Base-by-base conservation (phyloP, 2,888 invertebrate genomes). In the Cylindroiulus punctatus region DNA sequence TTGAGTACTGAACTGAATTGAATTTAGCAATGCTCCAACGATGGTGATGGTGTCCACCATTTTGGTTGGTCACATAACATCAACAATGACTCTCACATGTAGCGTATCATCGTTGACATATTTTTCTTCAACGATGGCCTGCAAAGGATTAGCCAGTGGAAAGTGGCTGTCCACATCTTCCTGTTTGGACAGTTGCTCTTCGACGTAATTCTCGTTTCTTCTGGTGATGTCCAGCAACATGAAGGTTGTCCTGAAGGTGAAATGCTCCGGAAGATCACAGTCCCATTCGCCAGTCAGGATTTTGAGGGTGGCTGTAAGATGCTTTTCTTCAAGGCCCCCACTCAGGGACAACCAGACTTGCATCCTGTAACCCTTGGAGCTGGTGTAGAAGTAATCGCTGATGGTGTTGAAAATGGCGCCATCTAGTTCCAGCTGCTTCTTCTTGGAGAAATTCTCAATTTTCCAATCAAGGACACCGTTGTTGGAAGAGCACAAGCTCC, bases 361-460 rank as follows among this genome's bases (percentile, higher is more conserved):
- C 83, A 83, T 83, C 0, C 83, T n/a, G 83, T 83, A 83, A 19
- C 83, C 83, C 40, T 44, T 44, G 26, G 40, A n/a, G 44, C 83
- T 40, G 14, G 40, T 42, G 12, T n/a, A 83, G 22, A 83, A 83
- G 26, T 83, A 83, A n/a, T 83, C 83, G 26, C 83, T 83, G 40
- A 26, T 22, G 10, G 19, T 22, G 5, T 40, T 40, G 1, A 40
- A n/a, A 19, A 83, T 40, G 8, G 40, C 22, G n/a, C 83, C 83
- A 0, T 83, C 36, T 4, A 83, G 19, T 26, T 83, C 40, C 10
- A n/a, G 10, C 17, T 19, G 40, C 40, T 83, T 83, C 19, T 44
- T 83, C 22, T 10, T 12, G 1, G n/a, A 22, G 36, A 40, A 83
- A 40, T 83, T 40, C 14, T 83, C 83, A 5, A 83, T 83, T 19